Base-by-base conservation (phyloP, 2,888 invertebrate species). In the Eustalomyia histrio region DNA sequence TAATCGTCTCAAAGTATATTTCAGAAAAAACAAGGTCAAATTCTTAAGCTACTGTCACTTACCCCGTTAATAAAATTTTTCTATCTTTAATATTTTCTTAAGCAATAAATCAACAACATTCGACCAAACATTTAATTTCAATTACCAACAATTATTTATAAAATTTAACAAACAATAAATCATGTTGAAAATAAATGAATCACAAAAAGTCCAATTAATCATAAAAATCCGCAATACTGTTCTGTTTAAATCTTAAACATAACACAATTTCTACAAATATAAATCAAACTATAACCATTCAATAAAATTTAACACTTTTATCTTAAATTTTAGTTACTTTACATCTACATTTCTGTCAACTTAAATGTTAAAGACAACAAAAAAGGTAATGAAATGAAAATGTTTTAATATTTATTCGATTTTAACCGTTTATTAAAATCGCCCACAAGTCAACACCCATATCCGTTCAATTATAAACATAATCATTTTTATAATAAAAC, bases 401-500 rank as follows among this genome's bases (percentile, higher is more conserved):
- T 29, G n/a, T 47, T 47, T 47, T 43, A 55, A 50, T 63, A 69
- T 39, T 58, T 47, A 50, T 14, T 21, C 61, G 67, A 67, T 72
- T 72, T n/a, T 72, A 67, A 78, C 43, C 67, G 72, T 63, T 80
- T 80, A 73, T 76, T 64, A 63, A 74, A 78, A 78, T 71, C 81
- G 81, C 81, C 81, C 78, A 81, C 81, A 33, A 67, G 65, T 47
- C 81, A 75, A 78, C 81, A 81, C 75, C 81, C 74, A 81, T 81
- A 78, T 81, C 81, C 81, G 81, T 75, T 78, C 63, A 78, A 75
- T 71, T 67, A 63, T 80, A 47, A 21, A 57, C 5, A 10, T 47
- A 55, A 75, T 43, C n/a, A 73, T 35, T 29, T 52, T 53, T 39
- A 29, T 4, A 33, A 12, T 14, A 12, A 33, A 58, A 60, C n/a